Evolutionary conservation across 2,113 vertebrate species (phyloP), one percentile per base, ranked within the genome.

Genomic region (Xenopus laevis): DNA sequence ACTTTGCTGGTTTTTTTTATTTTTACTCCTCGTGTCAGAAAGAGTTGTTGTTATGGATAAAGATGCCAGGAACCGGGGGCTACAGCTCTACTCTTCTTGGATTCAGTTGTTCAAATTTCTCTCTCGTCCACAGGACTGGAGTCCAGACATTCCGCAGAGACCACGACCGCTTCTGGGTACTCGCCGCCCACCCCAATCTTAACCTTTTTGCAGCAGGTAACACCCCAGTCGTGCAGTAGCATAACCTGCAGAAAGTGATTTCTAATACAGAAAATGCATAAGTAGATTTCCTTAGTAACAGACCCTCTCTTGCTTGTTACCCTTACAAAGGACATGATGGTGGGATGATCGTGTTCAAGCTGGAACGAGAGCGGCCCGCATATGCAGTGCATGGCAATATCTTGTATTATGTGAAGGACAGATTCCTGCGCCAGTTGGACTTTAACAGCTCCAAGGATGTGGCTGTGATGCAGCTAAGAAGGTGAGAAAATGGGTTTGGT

Each of bases 371-470:
- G 83, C 89, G 96, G 0, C 97, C 96, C 0, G 97, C 97, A 0
- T 98, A 97, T 0, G 96, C 97, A 0, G 96, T 98, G 17, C 94
- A 98, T 0, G 93, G 95, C 0, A 96, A 96, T 74, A 85, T 92
- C 83, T 85, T 98, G 1, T 96, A 95, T 78, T 98, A 98, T 0
- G 96, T 97, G 57, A 99, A 98, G 82, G 96, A 98, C 73, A 91
- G 95, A 0, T 98, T 98, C 87, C 91, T 97, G 20, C 92, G 94
- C 2, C 96, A 98, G 81, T 86, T 98, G 2, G 97, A 99, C 78
- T 99, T 99, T 89, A 95, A 92, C 87, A 97, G 95, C 83, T 98
- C 96, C 71, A 97, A 96, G 78, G 96, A 99, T 1, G 95, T 95
- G 0, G 96, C 96, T 0, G 96, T 98, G 62, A 97, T 99, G 97